Conservation (phyloP, 2,113 vertebrate genomes). For the Chionomys nivalis region DNA sequence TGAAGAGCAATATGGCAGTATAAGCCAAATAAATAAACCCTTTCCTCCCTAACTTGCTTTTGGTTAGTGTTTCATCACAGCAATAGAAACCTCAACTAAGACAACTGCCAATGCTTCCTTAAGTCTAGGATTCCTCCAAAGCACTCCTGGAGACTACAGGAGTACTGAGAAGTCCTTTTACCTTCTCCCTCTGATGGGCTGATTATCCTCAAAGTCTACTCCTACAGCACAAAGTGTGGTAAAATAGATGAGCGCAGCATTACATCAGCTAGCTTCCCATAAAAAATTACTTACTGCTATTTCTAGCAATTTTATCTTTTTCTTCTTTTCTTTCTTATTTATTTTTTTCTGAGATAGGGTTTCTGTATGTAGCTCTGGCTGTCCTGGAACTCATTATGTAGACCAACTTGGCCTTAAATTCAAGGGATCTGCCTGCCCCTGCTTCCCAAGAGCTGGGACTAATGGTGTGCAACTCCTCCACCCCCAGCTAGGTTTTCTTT, state of each 20-base stretch:
- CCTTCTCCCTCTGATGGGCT: slow-evolving; percentile 70
- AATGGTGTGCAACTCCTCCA: too few species aligned
- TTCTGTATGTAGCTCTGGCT: background rate
- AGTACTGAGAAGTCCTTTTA: slow-evolving; percentile 52
- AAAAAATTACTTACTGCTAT: slow-evolving; percentile 39
- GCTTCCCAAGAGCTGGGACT: background rate
- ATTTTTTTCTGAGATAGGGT: background rate
- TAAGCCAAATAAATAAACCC: too few species aligned
- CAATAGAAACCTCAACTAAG: too few species aligned
- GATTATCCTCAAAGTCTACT: slow-evolving; percentile 74
- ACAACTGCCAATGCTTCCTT: slow-evolving; percentile 10
- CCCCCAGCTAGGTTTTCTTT: background rate
- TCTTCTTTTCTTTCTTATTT: too few species aligned
- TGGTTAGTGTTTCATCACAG: too few species aligned
- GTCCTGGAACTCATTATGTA: background rate
- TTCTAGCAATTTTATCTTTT: slow-evolving; percentile 41
- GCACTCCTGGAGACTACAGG: background rate
- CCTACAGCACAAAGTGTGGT: slow-evolving; percentile 77
- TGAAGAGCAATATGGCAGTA: too few species aligned
- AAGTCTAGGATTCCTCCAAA: slow-evolving; percentile 35
- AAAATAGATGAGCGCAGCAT: slow-evolving; percentile 81
- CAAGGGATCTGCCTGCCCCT: background rate
- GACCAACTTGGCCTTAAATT: background rate
- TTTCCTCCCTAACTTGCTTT: too few species aligned
- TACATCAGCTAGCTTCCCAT: slow-evolving; percentile 66